Base-by-base conservation (phyloP, 2,797 vertebrate species). In the Spheniscus humboldti region DNA sequence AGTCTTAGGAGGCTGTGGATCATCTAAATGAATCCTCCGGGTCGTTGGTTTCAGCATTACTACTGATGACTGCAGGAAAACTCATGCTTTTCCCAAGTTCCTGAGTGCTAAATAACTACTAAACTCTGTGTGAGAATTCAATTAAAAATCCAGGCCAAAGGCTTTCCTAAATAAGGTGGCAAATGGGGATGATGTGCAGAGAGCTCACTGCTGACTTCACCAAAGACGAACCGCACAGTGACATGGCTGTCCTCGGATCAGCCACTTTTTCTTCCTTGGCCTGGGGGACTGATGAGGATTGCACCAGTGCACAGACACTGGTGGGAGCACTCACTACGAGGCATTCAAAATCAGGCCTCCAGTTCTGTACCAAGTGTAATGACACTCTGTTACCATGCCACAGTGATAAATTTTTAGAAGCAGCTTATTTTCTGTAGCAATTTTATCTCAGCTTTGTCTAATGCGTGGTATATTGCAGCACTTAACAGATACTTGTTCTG, bases 391-490 rank as follows among this genome's bases (percentile, higher is more conserved):
- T 52, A 35, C 30, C 6, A 6, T n/a, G 33, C 11, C 50, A 52
- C 15, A 75, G 13, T 14, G 62, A 90, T 37, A n/a, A 5, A 57
- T 59, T 52, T 86, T 88, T 53, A 45, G 62, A 66, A 73, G 45
- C 20, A 74, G 23, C 25, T 82, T 76, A 41, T 75, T 90, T 93
- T 90, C 41, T 52, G 18, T 31, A 86, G 55, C 52, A 82, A 15
- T 93, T 86, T 90, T 69, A 41, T 88, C 47, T 93, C 31, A 30
- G 37, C 30, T 74, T 75, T 90, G 48, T 74, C 55, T 72, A 63
- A 83, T 0, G 2, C 30, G 18, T n/a, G 22, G 28, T 82, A 20
- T 74, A 76, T 86, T 72, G 71, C 17, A 56, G 23, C 28, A 77
- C 35, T 92, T 80, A 88, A 56, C 3, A 56, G 48, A 66, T 41